phyloP scores from a whole-genome alignment of 2,113 vertebrate genomes.

The Psilopsiagon aymara region DNA sequence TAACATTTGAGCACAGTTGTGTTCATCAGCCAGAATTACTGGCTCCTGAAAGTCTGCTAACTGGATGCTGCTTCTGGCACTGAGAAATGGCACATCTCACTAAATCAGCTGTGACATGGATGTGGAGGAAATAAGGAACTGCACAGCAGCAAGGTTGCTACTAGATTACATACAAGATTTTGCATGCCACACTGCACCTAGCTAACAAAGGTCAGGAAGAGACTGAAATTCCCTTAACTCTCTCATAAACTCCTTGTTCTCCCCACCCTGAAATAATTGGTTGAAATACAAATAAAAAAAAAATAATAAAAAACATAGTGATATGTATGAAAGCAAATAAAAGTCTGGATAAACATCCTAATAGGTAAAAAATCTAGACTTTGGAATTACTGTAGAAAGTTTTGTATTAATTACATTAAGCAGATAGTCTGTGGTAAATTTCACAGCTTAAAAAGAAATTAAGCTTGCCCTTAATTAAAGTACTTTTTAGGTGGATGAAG shows the following conservation, averaged over 20 bases:
- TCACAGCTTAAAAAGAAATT: not conserved
- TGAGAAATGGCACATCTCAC: not conserved
- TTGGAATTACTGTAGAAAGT: not conserved
- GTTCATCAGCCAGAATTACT: not conserved
- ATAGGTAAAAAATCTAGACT: not conserved
- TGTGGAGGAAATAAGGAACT: not conserved
- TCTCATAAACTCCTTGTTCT: not conserved
- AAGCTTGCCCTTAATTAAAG: not conserved
- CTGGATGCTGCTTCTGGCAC: not conserved
- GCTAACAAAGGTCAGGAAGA: not conserved
- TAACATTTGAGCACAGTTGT: not conserved
- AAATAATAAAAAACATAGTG: no score
- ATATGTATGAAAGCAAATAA: not conserved
- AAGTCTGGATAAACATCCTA: not conserved
- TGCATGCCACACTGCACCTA: not conserved
- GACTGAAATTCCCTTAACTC: not conserved
- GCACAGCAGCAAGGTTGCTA: not conserved
- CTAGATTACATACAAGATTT: not conserved
- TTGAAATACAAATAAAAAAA: not conserved
- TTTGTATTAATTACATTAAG: not conserved
- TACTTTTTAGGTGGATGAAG: not conserved
- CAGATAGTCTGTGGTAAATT: not conserved
- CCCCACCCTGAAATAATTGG: not conserved
- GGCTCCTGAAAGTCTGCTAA: not conserved
- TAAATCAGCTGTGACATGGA: not conserved